Evolutionary conservation across 2,797 vertebrate species (phyloP).

Genomic region (Parambassis ranga): DNA sequence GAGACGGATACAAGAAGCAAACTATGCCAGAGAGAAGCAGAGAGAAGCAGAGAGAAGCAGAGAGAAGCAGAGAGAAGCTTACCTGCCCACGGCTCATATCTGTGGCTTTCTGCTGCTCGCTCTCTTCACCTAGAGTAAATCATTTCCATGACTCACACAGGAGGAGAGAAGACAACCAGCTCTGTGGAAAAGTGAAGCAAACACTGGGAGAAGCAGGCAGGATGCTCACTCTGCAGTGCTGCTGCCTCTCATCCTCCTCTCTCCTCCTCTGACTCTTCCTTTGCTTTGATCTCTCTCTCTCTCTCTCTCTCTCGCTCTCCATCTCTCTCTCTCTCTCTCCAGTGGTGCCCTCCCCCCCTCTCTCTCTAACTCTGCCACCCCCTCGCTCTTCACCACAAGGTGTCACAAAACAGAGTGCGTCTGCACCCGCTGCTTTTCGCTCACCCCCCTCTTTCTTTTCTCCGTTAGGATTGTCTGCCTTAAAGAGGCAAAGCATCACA

Average conservation of each 20-base stretch:
- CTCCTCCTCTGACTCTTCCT: conserved; percentile 45
- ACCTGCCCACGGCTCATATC: conserved; percentile 47
- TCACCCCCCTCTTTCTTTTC: neutral
- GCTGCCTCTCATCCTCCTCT: conserved; percentile 54
- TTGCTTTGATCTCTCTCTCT: conserved; percentile 43
- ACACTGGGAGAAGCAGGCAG: conserved; percentile 52
- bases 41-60: neutral
- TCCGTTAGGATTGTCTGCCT: conserved; percentile 42
- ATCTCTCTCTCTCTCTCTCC: conserved; percentile 12
- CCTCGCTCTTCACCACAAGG: conserved; percentile 64
- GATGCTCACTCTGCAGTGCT: conserved; percentile 37
- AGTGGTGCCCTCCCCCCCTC: conserved; percentile 23
- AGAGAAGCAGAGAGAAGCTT: conserved; percentile 17
- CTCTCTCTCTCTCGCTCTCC: conserved; percentile 20
- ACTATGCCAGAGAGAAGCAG: neutral
- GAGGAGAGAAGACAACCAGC: conserved; percentile 53
- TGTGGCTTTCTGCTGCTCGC: conserved; percentile 29
- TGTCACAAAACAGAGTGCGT: conserved; percentile 60
- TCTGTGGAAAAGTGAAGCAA: conserved; percentile 64
- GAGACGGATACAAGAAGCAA: neutral
- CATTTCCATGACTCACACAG: conserved; percentile 68
- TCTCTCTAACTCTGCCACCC: conserved; percentile 40
- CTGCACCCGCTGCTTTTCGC: conserved; percentile 37
- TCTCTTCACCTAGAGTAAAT: conserved; percentile 64
- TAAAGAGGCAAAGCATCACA: conserved; percentile 55